Evolutionary conservation across 2,888 invertebrate species (phyloP).

Genomic region (Epirrhoe tristata): DNA sequence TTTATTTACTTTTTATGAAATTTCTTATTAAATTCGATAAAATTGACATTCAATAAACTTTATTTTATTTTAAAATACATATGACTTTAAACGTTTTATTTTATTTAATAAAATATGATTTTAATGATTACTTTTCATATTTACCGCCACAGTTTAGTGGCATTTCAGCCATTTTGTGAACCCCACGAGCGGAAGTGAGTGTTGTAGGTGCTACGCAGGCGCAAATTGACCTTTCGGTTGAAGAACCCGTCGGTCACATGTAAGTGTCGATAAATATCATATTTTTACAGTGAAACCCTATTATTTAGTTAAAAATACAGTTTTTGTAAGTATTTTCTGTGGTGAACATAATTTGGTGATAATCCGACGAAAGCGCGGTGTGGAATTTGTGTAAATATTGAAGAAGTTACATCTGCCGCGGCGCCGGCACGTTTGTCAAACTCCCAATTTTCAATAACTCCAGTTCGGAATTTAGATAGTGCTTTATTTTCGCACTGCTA

Average conservation of each 20-base stretch:
- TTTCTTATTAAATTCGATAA: not conserved
- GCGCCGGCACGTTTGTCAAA: conserved; percentile 83
- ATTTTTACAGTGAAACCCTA: conserved; percentile 81
- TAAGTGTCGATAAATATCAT: conserved; percentile 90
- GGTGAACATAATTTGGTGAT: conserved; percentile 77
- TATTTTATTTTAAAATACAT: not conserved
- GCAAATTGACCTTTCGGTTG: conserved; percentile 91
- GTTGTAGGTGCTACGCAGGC: conserved; percentile 89
- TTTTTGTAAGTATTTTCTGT: conserved; percentile 82
- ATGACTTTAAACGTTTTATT: not conserved
- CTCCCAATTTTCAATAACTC: conserved; percentile 69
- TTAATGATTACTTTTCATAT: conserved; percentile 50
- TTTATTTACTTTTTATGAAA: conserved; percentile 26
- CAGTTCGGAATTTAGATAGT: conserved; percentile 61
- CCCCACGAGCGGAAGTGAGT: conserved; percentile 84
- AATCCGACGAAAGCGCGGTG: conserved; percentile 64
- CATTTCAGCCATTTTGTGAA: conserved; percentile 78
- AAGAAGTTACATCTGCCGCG: conserved; percentile 68
- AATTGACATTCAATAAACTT: not conserved
- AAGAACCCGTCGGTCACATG: conserved; percentile 96
- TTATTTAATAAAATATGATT: not conserved
- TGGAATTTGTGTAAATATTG: conserved; percentile 76
- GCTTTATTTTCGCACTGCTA: conserved; percentile 51
- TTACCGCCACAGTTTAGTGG: conserved; percentile 69
- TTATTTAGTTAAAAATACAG: conserved; percentile 72